Conservation (phyloP, 64 coral and sea anemone species). For the Catalaphyllia jardinei region DNA sequence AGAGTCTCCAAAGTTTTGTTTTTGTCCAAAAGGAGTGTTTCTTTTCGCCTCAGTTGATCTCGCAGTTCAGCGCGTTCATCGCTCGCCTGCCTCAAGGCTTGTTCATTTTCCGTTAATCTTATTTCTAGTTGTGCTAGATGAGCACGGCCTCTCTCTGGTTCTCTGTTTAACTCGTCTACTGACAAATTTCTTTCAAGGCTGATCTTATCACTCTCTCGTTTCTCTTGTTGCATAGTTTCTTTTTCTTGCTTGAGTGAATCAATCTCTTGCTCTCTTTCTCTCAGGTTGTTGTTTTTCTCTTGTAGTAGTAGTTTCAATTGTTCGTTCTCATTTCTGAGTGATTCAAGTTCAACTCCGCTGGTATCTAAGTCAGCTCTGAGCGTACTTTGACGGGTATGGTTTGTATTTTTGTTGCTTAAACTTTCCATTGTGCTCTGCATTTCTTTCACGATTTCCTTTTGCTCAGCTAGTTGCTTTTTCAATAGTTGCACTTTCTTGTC, state of each 20-base stretch:
- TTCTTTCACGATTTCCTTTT: constrained; percentile 15
- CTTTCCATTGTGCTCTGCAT: constrained; percentile 10
- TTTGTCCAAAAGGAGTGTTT: constrained; percentile 51
- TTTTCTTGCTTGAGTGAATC: constrained; percentile 50
- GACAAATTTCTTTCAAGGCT: constrained; percentile 45
- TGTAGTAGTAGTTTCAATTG: constrained; percentile 42
- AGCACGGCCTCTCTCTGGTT: constrained; percentile 47
- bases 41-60: constrained; percentile 53
- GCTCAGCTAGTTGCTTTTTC: constrained; percentile 38
- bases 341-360: constrained; percentile 44
- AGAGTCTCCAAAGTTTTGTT: constrained; percentile 48
- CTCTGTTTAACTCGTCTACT: constrained; percentile 57
- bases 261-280: constrained; percentile 41
- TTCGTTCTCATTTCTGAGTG: constrained; percentile 62
- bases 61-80: constrained; percentile 41
- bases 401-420: neutral
- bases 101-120: constrained; percentile 32
- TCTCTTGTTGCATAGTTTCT: constrained; percentile 28
- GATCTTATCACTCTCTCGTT: constrained; percentile 31
- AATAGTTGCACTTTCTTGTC: constrained; percentile 18
- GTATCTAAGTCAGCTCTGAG: neutral
- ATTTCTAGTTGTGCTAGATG: constrained; percentile 55
- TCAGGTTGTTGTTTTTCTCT: constrained; percentile 34
- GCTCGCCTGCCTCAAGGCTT: constrained; percentile 1
- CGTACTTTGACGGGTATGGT: neutral